Conservation (phyloP, 1,140 invertebrate species). For the Acromyrmex heyeri region DNA sequence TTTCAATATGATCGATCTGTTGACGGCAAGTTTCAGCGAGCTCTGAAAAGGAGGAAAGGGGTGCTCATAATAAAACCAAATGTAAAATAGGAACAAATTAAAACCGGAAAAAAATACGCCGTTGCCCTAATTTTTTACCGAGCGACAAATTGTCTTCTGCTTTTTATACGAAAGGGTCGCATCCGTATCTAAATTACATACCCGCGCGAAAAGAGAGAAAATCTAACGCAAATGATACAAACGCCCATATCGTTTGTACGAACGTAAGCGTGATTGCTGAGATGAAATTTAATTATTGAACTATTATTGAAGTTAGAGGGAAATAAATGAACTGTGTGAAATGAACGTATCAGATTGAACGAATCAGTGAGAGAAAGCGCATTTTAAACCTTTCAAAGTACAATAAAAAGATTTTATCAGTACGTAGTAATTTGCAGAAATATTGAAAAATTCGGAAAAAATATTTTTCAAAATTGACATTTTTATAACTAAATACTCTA, state of each 20-base stretch:
- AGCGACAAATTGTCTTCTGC: constrained; percentile 35
- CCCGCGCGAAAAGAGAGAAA: constrained; percentile 12
- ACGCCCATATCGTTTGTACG: constrained; percentile 5
- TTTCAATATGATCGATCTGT: constrained; percentile 41
- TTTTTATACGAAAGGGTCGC: constrained; percentile 24
- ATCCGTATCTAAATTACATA: constrained; percentile 44
- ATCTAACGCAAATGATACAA: constrained; percentile 33
- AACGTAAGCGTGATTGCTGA: constrained; percentile 39
- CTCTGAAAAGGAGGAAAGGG: neutral
- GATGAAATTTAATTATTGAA: constrained; percentile 48
- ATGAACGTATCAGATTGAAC: constrained; percentile 7
- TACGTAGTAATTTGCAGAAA: neutral
- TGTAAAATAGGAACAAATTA: constrained; percentile 41
- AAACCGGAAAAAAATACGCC: constrained; percentile 20
- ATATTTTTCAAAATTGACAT: neutral
- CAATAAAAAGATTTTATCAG: neutral
- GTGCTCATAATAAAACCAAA: constrained; percentile 17
- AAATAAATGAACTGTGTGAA: constrained; percentile 31
- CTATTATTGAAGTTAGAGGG: constrained; percentile 7
- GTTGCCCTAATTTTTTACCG: constrained; percentile 25
- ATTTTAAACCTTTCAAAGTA: neutral
- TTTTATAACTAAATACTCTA: neutral
- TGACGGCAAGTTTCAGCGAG: neutral
- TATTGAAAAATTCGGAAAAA: neutral
- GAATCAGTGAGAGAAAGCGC: neutral